phyloP scores from a whole-genome alignment of 1,140 invertebrate genomes.

The Sitodiplosis mosellana region DNA sequence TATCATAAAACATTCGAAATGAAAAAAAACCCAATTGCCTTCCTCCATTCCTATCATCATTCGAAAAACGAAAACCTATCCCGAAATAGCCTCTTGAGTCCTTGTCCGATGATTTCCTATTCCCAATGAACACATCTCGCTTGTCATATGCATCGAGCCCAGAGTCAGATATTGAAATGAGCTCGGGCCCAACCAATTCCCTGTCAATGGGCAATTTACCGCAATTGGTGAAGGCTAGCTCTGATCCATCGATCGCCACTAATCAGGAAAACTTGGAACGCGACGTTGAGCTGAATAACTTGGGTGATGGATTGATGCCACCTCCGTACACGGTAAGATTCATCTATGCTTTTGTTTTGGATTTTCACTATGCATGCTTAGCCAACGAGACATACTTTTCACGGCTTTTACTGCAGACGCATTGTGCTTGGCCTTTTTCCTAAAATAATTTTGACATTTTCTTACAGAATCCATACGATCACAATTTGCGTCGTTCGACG shows the following conservation, averaged over 20 bases:
- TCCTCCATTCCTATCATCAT: background rate
- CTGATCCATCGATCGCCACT: slow-evolving; percentile 56
- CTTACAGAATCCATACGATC: slow-evolving; percentile 13
- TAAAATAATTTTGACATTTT: background rate
- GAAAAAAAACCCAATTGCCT: slow-evolving; percentile 1
- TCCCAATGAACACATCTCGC: slow-evolving; percentile 86
- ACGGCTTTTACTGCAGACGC: background rate
- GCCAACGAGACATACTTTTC: background rate
- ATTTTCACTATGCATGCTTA: background rate
- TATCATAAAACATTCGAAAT: slow-evolving; percentile 6
- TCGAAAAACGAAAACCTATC: slow-evolving; percentile 10
- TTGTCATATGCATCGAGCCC: slow-evolving; percentile 90
- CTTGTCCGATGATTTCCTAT: slow-evolving; percentile 88
- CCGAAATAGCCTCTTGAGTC: slow-evolving; percentile 53
- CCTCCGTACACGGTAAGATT: slow-evolving; percentile 60
- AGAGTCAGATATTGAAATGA: slow-evolving; percentile 82
- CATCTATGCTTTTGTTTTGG: background rate
- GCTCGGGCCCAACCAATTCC: slow-evolving; percentile 45
- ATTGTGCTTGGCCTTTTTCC: background rate
- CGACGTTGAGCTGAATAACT: slow-evolving; percentile 28
- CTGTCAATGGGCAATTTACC: slow-evolving; percentile 35
- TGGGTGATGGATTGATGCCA: slow-evolving; percentile 33
- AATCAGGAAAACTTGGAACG: slow-evolving; percentile 40
- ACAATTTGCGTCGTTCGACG: slow-evolving; percentile 25
- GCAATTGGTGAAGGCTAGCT: slow-evolving; percentile 63